Base-by-base conservation (phyloP, 2,888 invertebrate genomes). In the Sphinx pinastri region DNA sequence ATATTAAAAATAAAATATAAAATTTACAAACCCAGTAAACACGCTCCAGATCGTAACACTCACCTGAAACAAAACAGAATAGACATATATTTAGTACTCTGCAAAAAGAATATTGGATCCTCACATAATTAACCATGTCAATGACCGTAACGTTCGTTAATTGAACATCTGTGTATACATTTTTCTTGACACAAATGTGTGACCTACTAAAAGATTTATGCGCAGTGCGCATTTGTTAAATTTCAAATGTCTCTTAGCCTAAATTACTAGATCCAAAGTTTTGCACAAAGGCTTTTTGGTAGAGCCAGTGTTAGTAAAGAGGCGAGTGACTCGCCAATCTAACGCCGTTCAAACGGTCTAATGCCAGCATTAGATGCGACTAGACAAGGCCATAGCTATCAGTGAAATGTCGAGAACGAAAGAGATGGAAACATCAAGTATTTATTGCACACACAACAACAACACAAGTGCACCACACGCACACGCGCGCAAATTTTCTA, bases 371-470 rank as follows among this genome's bases (percentile, higher is more conserved):
- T 94, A 93, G 94, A 94, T 94, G 94, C 92, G 92, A 94, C 93
- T 93, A 94, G 94, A 94, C 94, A 93, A 94, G 94, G 93, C 94
- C 92, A 90, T 86, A 92, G 90, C 92, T 94, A 94, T 93, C 93
- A 92, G 92, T 93, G 92, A 93, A 94, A 93, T 93, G 94, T 92
- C 89, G 93, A 91, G 94, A 88, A 87, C 87, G 93, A 94, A 92
- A 93, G 93, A 93, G 94, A 93, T 85, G 90, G 93, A 86, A 87
- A 89, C 84, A 93, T 81, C 88, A 88, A 88, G 90, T 92, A 92
- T 91, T 92, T 93, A 91, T 92, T 92, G 92, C 93, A 93, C 90
- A 92, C 90, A 91, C 87, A 90, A 86, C 84, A 83, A 88, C 85
- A 91, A 86, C 79, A 91, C 89, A 84, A 91, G 88, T 92, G 92